Base-by-base conservation (phyloP, 2,113 vertebrate genomes). In the Anolis carolinensis region DNA sequence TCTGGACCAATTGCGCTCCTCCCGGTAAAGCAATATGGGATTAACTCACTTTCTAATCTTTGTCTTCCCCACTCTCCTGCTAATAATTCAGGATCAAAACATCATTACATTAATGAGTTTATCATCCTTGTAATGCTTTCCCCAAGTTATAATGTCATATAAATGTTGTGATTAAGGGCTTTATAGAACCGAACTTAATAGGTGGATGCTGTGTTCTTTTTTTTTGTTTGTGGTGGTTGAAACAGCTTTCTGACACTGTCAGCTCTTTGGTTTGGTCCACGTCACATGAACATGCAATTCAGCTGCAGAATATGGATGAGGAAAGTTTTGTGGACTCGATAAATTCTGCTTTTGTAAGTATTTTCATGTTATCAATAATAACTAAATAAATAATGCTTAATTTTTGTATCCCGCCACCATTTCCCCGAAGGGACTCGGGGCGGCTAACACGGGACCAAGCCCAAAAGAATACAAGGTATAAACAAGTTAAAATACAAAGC, bases 191-290 rank as follows among this genome's bases (percentile, higher is more conserved):
- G 0, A 34, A 5, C 52, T 72, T 81, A 18, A 39, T 32, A 4
- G 59, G 25, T 34, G 27, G 70, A 16, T 50, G 21, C n/a, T 88
- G 89, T 34, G 21, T 86, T 44, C 0, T 82, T 89, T 80, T 82
- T 13, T 76, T 52, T 32, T 83, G 68, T 34, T 86, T 10, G 72
- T 87, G 11, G 89, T 50, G 93, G 65, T 92, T 91, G 72, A 84
- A 81, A 68, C 90, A 99, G 99, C 96, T 99, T 36, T 99, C 98
- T 13, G 97, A 99, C 93, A 97, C 96, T 1, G 86, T 96, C 89
- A 99, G 99, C 94, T 99, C 98, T 74, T 95, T 99, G 93, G 99
- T 99, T 83, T 99, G 98, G 99, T 99, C 98, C 39, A 99, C 98
- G 3, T 98, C 97, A 91, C 98, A 98, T 84, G 95, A 94, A 34